Base-by-base conservation (phyloP, 2,888 invertebrate species). In the Plebejus anna region DNA sequence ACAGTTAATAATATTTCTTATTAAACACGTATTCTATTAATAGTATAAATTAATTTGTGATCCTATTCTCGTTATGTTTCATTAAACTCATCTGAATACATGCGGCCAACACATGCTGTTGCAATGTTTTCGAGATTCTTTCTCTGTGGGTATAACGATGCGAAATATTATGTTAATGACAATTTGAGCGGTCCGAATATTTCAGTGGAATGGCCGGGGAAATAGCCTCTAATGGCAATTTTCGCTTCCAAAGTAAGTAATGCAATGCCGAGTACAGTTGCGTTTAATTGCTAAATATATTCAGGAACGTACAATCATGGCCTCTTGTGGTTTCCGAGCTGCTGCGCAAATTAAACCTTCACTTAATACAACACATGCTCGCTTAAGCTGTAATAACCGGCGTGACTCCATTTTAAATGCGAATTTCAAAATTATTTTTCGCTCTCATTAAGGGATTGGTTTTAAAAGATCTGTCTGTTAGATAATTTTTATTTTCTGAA, bases 241-340 rank as follows among this genome's bases (percentile, higher is more conserved):
- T 76, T 76, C 70, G 76, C 70, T 76, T 55, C n/a, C 47, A 32
- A 47, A 77, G 55, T 55, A 73, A 73, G 55, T 73, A 73, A 78
- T 78, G 76, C 76, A 76, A 75, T 59, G 77, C 77, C 75, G 75
- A 77, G 28, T 78, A 57, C 59, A 72, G 75, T 51, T 13, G 75
- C 77, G 80, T 79, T 83, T 87, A 87, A 87, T 86, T 86, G 84
- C 85, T 83, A 85, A 87, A 87, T 86, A 85, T 86, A 86, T 88
- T 72, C 73, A 22, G 73, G 32, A 51, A 55, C 73, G 47, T 32
- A 73, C 51, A 32, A 73, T 73, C 73, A 73, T 47, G 73, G 51
- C 32, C 73, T 73, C 47, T 22, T 73, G 73, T 13, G 51, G 42
- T 51, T 47, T 51, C 47, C 28, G 51, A 73, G 55, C 73, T 51